A percentile compares a stretch with the other conserved stretches of the same genome.
phyloP scores from a whole-genome alignment of 2,797 vertebrate genomes.

The Chelidonichthys spinosus region DNA sequence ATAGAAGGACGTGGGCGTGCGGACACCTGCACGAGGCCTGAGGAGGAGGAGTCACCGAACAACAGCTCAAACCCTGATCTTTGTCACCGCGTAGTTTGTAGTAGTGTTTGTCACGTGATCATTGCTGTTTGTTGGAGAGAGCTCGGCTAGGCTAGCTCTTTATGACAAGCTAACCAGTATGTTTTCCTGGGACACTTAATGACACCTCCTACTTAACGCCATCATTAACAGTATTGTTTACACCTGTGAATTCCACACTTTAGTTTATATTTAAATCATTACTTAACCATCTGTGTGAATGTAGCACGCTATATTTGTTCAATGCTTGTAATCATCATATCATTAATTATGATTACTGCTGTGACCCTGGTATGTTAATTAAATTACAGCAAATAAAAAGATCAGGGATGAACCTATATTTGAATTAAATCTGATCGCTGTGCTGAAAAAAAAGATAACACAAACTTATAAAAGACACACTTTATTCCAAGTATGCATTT shows the following conservation, averaged over 20 bases:
- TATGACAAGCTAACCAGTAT: too few species aligned
- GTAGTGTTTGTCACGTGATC: too few species aligned
- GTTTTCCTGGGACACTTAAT: too few species aligned
- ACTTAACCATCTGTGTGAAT: too few species aligned
- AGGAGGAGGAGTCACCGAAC: not conserved
- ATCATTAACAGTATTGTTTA: too few species aligned
- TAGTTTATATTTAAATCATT: not conserved
- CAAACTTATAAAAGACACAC: slow-evolving; percentile 63
- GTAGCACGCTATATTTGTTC: not conserved
- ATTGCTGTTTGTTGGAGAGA: too few species aligned
- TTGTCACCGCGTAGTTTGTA: not conserved
- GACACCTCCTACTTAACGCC: too few species aligned
- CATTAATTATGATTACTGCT: not conserved
- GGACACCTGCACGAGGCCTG: slow-evolving; percentile 4
- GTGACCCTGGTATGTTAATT: not conserved
- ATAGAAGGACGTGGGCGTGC: slow-evolving; percentile 1
- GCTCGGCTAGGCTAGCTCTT: too few species aligned
- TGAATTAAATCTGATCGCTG: not conserved
- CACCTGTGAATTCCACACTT: not conserved
- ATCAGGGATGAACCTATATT: too few species aligned
- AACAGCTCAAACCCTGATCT: not conserved
- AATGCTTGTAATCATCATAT: not conserved
- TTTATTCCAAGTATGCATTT: slow-evolving; percentile 79
- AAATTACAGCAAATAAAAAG: not conserved
- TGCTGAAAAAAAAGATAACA: slow-evolving; percentile 3